Conservation (phyloP, 2,797 vertebrate species). For the Rhabdophis nuchalis region DNA sequence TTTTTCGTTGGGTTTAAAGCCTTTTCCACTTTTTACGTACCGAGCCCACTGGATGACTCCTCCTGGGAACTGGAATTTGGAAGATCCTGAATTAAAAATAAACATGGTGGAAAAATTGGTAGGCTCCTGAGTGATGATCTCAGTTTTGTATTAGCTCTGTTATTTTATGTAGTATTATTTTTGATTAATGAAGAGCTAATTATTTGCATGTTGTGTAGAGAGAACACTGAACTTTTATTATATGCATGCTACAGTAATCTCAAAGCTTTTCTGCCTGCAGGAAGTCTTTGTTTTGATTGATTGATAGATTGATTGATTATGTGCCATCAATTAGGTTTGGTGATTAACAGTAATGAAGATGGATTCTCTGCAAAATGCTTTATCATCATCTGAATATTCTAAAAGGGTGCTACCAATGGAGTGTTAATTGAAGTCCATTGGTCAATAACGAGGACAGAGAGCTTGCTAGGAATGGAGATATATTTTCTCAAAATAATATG, state of each 20-base stretch:
- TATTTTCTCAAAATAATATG: not conserved
- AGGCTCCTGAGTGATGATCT: not conserved
- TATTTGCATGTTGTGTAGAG: not conserved
- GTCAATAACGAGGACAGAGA: not conserved
- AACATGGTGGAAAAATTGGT: not conserved
- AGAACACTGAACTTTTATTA: not conserved
- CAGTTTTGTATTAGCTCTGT: not conserved
- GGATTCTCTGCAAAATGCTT: not conserved
- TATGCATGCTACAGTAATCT: not conserved
- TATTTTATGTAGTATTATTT: not conserved
- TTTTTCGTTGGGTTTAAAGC: constrained; percentile 53
- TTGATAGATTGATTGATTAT: not conserved
- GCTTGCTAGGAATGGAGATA: not conserved
- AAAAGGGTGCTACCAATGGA: not conserved
- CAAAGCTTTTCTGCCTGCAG: not conserved
- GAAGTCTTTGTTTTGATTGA: not conserved
- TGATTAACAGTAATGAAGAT: not conserved
- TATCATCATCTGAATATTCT: not conserved
- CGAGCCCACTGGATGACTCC: constrained; percentile 68
- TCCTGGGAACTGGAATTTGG: constrained; percentile 59
- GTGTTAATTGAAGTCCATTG: not conserved
- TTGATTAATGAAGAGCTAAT: not conserved
- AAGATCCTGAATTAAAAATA: constrained; percentile 55
- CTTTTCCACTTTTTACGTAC: constrained; percentile 47
- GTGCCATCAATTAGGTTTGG: not conserved